These are phyloP conservation scores for Podargus strigoides DNA, from an alignment of 2,797 vertebrate genomes.

Conservation along the genomic window DNA sequence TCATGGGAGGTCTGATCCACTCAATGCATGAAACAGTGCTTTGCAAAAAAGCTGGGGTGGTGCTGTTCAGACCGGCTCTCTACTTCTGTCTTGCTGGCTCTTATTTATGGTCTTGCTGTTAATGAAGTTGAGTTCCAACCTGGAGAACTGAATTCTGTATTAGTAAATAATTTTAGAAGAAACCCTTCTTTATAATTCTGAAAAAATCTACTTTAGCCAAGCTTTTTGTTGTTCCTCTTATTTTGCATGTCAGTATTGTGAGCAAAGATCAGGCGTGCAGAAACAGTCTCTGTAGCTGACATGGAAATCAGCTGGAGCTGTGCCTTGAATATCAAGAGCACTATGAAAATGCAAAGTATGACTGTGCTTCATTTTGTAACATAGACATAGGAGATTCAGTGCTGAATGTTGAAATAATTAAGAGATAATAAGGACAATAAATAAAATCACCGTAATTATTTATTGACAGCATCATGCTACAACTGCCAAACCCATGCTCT, in stretches of 20 bases:
- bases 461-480: neutral
- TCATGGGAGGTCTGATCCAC: neutral
- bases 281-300: neutral
- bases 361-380: neutral
- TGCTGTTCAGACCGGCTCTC: accelerated
- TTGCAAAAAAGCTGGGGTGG: neutral
- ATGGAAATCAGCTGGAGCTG: neutral
- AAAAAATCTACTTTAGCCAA: neutral
- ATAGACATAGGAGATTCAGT: neutral
- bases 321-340: neutral
- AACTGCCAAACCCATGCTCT: neutral
- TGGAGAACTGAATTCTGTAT: neutral
- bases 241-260: neutral
- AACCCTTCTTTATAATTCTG: neutral
- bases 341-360: neutral
- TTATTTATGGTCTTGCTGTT: neutral
- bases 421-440: neutral
- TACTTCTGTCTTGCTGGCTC: neutral
- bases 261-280: neutral
- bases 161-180: neutral
- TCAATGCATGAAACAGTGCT: neutral
- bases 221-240: neutral
- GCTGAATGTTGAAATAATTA: neutral
- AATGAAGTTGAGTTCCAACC: neutral
- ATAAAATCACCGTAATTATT: neutral